phyloP scores from a whole-genome alignment of 2,797 vertebrate genomes.

The Malacoraja senta region DNA sequence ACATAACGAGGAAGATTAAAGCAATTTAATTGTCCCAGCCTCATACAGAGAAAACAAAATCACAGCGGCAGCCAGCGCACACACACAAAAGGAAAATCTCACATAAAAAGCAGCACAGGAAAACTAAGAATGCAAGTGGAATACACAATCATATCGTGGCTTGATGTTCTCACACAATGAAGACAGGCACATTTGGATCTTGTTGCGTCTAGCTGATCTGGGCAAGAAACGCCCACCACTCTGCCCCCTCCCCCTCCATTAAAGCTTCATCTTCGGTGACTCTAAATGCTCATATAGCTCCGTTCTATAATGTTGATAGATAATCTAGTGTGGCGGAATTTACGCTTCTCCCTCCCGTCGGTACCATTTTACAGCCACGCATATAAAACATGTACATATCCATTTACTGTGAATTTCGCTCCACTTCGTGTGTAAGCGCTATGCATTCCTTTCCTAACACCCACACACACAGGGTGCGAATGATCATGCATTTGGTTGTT shows the following conservation, averaged over 20 bases:
- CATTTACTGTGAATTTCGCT: background rate
- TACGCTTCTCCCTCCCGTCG: background rate
- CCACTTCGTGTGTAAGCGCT: no score
- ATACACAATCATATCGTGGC: background rate
- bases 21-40: background rate
- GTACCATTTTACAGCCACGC: background rate
- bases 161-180: background rate
- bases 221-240: background rate
- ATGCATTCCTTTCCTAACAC: no score
- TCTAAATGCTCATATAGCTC: background rate
- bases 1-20: background rate
- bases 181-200: background rate
- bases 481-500: background rate
- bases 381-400: background rate
- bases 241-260: background rate
- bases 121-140: background rate
- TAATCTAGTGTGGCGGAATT: background rate
- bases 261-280: background rate
- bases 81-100: background rate
- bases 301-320: background rate
- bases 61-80: background rate
- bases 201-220: background rate
- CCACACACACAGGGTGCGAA: no score
- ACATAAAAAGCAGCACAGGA: background rate
- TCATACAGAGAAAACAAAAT: background rate